Evolutionary conservation across 2,888 invertebrate species (phyloP).

Genomic region (Aleiodes leptofemur): DNA sequence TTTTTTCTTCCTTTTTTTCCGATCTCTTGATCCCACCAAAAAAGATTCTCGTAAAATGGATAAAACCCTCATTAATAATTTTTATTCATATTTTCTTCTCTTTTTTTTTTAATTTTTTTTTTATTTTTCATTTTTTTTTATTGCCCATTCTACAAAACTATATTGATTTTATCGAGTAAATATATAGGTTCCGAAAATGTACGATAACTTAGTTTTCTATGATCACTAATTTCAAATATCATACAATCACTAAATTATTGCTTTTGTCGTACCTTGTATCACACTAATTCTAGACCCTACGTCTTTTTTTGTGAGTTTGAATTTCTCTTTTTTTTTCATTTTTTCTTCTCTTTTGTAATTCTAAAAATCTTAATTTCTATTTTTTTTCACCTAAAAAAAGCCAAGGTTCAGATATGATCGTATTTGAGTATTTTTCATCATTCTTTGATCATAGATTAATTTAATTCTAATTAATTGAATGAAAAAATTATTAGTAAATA

Average conservation of each 20-base stretch:
- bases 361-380: conserved; percentile 13
- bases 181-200: conserved; percentile 71
- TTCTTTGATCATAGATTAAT: conserved; percentile 35
- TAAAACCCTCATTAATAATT: conserved; percentile 21
- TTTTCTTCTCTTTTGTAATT: neutral
- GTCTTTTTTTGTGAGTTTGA: conserved; percentile 42
- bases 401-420: conserved; percentile 34
- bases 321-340: conserved; percentile 26
- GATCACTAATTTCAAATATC: conserved; percentile 71
- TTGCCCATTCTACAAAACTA: conserved; percentile 72
- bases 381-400: conserved; percentile 25
- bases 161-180: conserved; percentile 72
- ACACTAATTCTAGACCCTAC: conserved; percentile 73
- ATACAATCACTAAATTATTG: conserved; percentile 75
- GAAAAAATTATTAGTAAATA: too few relatives aligned
- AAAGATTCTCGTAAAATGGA: conserved; percentile 30
- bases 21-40: conserved; percentile 30
- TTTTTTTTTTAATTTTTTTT: conserved; percentile 35
- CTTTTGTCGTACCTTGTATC: conserved; percentile 74
- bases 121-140: conserved; percentile 56
- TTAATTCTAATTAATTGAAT: conserved; percentile 25
- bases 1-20: neutral
- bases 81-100: conserved; percentile 39
- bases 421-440: conserved; percentile 22
- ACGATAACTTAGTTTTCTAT: conserved; percentile 69